Evolutionary conservation across 2,888 invertebrate genomes (phyloP), one percentile per base, ranked within the genome.

Genomic region (Meloe dianella): DNA sequence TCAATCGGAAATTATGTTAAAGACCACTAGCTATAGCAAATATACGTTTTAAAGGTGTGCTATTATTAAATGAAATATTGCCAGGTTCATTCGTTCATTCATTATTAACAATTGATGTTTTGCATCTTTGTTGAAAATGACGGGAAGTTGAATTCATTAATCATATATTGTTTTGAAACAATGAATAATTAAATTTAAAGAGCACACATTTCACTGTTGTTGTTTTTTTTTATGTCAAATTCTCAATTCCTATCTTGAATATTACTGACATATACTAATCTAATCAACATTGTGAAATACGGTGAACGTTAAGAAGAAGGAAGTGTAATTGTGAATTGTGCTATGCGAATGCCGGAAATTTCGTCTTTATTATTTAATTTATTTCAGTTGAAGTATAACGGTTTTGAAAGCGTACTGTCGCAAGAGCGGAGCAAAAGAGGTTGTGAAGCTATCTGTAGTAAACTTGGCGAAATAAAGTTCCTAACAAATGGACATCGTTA

Each of bases 401-500:
- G 60, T 38, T 58, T 61, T 59, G 32, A 38, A 58, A 58, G 35
- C 32, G 32, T 58, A 20, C 9, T 66, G 60, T 60, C 60, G 60
- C 22, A 24, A 27, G 0, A 58, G 61, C 61, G 56, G n/a, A 66
- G 61, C 60, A 63, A 68, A 63, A 66, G 65, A 66, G 66, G 61
- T 65, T 54, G n/a, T n/a, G 60, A 60, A 65, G 68, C 72, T 69
- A n/a, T 32, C 32, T 32, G 32, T 35, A 68, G 58, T 65, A 71
- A 68, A 68, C 71, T 66, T 68, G 67, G 27, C 64, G 61, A 73
- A 73, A 74, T 73, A 71, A 74, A 75, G 71, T 75, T 75, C 67
- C 67, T 71, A 73, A 75, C 74, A 75, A 75, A 74, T 74, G 74
- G 73, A 71, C 75, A 72, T 75, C 75, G 75, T 75, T 75, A 75